Conservation (phyloP, 2,797 vertebrate genomes). For the Serranus cabrilla region DNA sequence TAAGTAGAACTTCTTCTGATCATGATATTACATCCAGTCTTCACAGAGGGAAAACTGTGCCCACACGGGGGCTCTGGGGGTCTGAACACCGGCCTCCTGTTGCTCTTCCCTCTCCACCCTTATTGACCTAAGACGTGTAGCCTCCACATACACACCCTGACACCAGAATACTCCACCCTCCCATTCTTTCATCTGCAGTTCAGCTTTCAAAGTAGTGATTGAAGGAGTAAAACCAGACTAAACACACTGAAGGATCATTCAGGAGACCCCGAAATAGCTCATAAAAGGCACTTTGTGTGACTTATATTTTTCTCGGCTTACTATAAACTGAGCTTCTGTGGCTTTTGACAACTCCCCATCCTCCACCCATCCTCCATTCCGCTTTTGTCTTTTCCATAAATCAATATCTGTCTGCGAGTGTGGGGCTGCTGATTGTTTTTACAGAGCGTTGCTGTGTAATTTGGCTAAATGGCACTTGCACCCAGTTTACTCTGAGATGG, state of each 20-base stretch:
- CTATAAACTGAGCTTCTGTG: slow-evolving; percentile 67
- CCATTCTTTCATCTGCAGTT: slow-evolving; percentile 51
- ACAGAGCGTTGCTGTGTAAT: slow-evolving; percentile 82
- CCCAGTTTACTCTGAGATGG: slow-evolving; percentile 73
- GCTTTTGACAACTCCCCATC: slow-evolving; percentile 58
- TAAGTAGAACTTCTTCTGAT: not conserved
- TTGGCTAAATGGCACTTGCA: slow-evolving; percentile 81
- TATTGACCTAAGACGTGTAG: slow-evolving; percentile 52
- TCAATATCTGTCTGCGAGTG: slow-evolving; percentile 79
- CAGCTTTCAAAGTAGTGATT: slow-evolving; percentile 38
- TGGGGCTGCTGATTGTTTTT: slow-evolving; percentile 80
- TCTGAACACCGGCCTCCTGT: slow-evolving; percentile 35
- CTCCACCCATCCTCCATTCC: slow-evolving; percentile 50
- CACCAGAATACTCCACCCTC: slow-evolving; percentile 46
- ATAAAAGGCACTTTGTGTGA: slow-evolving; percentile 49
- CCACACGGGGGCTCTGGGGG: slow-evolving; percentile 61
- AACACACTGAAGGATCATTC: slow-evolving; percentile 52
- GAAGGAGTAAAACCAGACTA: slow-evolving; percentile 61
- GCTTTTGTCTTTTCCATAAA: slow-evolving; percentile 77
- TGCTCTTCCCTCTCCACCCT: slow-evolving; percentile 17
- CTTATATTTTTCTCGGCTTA: slow-evolving; percentile 43
- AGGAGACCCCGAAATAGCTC: slow-evolving; percentile 57
- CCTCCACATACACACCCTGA: slow-evolving; percentile 52
- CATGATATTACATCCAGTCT: slow-evolving; percentile 4
- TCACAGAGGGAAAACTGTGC: slow-evolving; percentile 23